phyloP scores from a whole-genome alignment of 1,140 invertebrate genomes.

The Heliconius congener region DNA sequence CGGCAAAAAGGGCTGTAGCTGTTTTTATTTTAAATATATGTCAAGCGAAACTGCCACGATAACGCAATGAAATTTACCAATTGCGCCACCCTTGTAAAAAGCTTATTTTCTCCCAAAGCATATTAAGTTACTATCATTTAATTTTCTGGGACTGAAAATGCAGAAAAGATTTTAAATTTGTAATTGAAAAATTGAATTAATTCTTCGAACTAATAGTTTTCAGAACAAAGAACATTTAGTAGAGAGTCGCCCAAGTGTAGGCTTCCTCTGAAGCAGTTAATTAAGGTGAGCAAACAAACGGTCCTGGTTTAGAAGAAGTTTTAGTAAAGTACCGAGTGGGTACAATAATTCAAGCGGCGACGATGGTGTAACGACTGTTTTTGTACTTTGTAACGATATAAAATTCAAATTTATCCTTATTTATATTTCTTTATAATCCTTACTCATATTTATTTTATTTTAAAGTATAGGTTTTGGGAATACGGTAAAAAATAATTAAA shows the following conservation, averaged over 20 bases:
- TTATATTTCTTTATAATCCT: too few relatives aligned
- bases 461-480: too few relatives aligned
- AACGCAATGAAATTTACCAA: not conserved
- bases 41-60: not conserved
- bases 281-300: constrained; percentile 4
- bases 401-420: too few relatives aligned
- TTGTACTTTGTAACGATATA: too few relatives aligned
- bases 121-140: not conserved
- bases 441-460: too few relatives aligned
- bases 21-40: not conserved
- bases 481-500: too few relatives aligned
- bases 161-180: not conserved
- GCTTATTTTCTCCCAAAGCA: not conserved
- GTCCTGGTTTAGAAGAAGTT: not conserved
- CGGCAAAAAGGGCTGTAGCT: too few relatives aligned
- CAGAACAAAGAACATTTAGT: constrained; percentile 3
- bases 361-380: not conserved
- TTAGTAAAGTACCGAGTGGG: not conserved
- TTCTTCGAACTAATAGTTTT: not conserved
- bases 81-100: not conserved
- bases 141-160: not conserved
- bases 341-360: not conserved
- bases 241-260: not conserved
- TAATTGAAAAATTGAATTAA: not conserved
- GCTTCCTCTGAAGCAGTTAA: not conserved